phyloP scores from a whole-genome alignment of 37 sponge, comb jelly and placozoan species.

The Corticium candelabrum region DNA sequence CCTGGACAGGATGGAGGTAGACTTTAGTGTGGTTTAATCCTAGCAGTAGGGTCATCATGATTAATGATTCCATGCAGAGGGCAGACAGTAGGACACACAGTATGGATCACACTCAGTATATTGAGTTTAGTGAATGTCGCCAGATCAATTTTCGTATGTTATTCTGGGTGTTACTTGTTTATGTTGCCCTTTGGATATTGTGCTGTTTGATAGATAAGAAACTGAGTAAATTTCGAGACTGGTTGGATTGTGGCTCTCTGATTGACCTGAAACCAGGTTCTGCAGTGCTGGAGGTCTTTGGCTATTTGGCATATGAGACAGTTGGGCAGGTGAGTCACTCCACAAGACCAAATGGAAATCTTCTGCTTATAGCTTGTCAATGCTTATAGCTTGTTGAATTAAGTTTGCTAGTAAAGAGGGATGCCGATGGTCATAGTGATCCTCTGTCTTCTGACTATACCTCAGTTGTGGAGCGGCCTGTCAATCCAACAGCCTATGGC shows the following conservation, averaged over 20 bases:
- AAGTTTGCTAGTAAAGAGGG: slow-evolving; percentile 40
- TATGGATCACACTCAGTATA: background rate
- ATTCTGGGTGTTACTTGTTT: too few species aligned
- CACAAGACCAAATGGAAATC: background rate
- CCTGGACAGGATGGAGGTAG: background rate
- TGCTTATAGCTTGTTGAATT: slow-evolving; percentile 35
- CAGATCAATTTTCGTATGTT: background rate
- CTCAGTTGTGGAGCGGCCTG: background rate
- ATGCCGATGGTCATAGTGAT: slow-evolving; percentile 12
- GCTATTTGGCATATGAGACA: slow-evolving; percentile 41
- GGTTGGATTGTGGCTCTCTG: background rate
- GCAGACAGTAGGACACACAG: background rate
- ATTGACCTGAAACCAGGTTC: background rate
- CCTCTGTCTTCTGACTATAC: background rate
- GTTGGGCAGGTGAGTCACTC: background rate
- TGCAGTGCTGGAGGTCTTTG: slow-evolving; percentile 31
- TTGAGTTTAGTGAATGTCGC: background rate
- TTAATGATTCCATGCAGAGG: too few species aligned
- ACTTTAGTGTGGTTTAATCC: too few species aligned
- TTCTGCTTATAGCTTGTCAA: background rate
- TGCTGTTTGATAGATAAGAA: background rate
- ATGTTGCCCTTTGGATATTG: background rate
- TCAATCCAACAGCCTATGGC: slow-evolving; percentile 8
- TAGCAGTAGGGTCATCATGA: too few species aligned
- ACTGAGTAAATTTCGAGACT: background rate